phyloP scores from a whole-genome alignment of 2,797 vertebrate genomes.

The Argya squamiceps region DNA sequence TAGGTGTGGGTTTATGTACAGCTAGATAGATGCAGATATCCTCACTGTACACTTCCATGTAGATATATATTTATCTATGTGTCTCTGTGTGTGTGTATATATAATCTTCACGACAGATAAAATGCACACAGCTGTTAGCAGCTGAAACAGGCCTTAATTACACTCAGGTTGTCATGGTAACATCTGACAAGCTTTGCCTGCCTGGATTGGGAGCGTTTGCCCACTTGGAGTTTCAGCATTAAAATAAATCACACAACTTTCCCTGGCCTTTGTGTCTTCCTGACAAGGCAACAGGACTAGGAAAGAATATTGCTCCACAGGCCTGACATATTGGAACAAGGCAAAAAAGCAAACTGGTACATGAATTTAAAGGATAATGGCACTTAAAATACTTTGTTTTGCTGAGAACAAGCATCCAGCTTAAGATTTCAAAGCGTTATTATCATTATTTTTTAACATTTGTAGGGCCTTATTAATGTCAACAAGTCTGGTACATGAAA shows the following conservation, averaged over 20 bases:
- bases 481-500: neutral
- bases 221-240: conserved; percentile 33
- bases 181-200: conserved; percentile 75
- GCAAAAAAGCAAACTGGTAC: neutral
- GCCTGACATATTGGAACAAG: neutral
- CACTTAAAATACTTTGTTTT: neutral
- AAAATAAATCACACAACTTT: conserved; percentile 48
- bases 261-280: neutral
- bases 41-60: neutral
- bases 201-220: conserved; percentile 63
- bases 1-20: neutral
- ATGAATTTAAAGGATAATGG: neutral
- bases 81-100: neutral
- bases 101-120: conserved; percentile 71
- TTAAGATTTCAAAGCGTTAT: neutral
- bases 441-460: neutral
- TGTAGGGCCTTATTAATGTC: neutral
- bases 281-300: neutral
- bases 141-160: conserved; percentile 79
- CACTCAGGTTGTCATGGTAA: conserved; percentile 77
- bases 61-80: conserved; percentile 5
- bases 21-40: neutral
- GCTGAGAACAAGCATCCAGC: neutral
- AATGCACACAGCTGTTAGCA: conserved; percentile 80
- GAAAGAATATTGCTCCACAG: neutral